phyloP scores from a whole-genome alignment of 2,797 vertebrate genomes.

The Sciurus vulgaris region DNA sequence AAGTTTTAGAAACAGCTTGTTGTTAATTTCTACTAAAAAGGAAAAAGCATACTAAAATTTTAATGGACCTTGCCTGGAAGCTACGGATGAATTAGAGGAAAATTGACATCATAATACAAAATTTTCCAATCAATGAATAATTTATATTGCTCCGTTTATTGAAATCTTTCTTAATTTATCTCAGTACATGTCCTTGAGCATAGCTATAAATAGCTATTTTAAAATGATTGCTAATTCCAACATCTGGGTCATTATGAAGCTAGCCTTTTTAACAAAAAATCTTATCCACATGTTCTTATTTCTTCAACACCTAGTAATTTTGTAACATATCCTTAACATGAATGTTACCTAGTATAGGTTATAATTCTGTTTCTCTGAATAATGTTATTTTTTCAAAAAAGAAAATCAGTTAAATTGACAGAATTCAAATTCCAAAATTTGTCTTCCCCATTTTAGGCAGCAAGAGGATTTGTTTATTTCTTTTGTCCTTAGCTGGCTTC shows the following conservation, averaged over 20 bases:
- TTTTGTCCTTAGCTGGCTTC: not conserved
- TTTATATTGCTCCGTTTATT: not conserved
- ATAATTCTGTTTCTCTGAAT: not conserved
- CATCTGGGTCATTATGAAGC: not conserved
- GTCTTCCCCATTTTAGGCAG: not conserved
- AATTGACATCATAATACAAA: not conserved
- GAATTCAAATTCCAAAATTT: not conserved
- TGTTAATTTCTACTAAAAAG: not conserved
- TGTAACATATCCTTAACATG: not conserved
- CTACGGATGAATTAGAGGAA: not conserved
- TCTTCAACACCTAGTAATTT: not conserved
- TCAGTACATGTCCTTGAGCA: not conserved
- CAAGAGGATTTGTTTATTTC: not conserved
- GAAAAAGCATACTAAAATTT: not conserved
- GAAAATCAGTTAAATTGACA: not conserved
- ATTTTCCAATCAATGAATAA: not conserved
- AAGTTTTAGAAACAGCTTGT: not conserved
- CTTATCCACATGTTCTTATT: not conserved
- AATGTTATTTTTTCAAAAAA: not conserved
- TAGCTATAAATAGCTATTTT: not conserved
- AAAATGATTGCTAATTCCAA: not conserved
- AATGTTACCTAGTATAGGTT: not conserved
- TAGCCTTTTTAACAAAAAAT: not conserved
- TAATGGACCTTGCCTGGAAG: not conserved
- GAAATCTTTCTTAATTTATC: not conserved